Evolutionary conservation across 2,113 vertebrate species (phyloP).

Genomic region (Genyomyrus donnyi): DNA sequence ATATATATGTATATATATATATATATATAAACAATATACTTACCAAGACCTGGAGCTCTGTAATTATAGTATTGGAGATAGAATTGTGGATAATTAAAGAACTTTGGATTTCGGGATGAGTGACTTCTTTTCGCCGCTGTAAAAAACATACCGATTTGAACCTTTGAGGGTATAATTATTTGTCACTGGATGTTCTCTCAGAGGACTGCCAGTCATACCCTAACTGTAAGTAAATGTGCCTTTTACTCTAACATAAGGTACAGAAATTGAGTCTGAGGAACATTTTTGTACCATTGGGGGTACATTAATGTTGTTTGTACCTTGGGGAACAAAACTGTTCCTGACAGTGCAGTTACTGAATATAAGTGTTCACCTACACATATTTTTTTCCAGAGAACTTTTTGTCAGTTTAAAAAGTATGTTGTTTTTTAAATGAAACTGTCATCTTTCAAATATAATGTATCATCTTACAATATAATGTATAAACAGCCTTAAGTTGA

Average conservation of each 20-base stretch:
- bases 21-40: neutral
- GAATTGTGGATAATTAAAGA: neutral
- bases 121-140: neutral
- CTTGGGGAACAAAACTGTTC: neutral
- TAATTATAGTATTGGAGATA: neutral
- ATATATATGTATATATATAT: too few species aligned
- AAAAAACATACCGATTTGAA: neutral
- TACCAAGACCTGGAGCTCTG: neutral
- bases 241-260: neutral
- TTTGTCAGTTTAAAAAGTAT: too few species aligned
- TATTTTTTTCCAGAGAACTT: too few species aligned
- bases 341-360: neutral
- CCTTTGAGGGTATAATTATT: neutral
- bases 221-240: neutral
- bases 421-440: too few species aligned
- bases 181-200: neutral
- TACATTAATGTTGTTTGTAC: neutral
- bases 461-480: neutral
- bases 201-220: neutral
- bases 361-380: neutral
- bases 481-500: neutral
- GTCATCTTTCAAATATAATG: neutral
- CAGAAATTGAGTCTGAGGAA: neutral
- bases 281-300: neutral
- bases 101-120: neutral